These are phyloP conservation scores for Glossophaga mutica DNA, from an alignment of 2,797 vertebrate species.

Conservation along the genomic window DNA sequence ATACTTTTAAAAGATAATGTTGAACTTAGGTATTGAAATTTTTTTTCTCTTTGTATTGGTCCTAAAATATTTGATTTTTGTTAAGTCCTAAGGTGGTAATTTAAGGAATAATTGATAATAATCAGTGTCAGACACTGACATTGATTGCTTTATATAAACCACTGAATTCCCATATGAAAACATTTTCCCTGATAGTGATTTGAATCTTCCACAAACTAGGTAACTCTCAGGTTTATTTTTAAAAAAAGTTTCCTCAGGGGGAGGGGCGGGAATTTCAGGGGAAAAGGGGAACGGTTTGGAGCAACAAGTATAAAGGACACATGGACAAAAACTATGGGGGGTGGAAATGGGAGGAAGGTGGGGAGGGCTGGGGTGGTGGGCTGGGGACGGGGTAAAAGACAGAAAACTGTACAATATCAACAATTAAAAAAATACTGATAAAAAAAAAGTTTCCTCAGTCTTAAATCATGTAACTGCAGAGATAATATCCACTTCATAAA, in stretches of 20 bases:
- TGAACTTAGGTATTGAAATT: background rate
- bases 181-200: background rate
- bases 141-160: background rate
- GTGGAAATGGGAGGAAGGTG: no score
- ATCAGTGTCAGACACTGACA: background rate
- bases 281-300: no score
- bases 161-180: background rate
- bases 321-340: no score
- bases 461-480: slow-evolving; percentile 45
- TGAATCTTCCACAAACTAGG: slow-evolving; percentile 24
- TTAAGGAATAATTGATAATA: slow-evolving; percentile 10
- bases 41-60: background rate
- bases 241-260: background rate
- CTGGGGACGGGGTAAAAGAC: no score
- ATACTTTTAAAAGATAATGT: background rate
- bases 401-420: no score
- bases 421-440: no score
- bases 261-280: no score
- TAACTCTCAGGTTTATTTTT: background rate
- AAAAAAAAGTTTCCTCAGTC: background rate
- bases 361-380: no score
- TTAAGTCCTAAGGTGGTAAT: background rate
- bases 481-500: slow-evolving; percentile 41
- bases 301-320: no score
- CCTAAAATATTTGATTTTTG: background rate